Base-by-base conservation (phyloP, 1,140 invertebrate genomes). In the Drosophila obscura region DNA sequence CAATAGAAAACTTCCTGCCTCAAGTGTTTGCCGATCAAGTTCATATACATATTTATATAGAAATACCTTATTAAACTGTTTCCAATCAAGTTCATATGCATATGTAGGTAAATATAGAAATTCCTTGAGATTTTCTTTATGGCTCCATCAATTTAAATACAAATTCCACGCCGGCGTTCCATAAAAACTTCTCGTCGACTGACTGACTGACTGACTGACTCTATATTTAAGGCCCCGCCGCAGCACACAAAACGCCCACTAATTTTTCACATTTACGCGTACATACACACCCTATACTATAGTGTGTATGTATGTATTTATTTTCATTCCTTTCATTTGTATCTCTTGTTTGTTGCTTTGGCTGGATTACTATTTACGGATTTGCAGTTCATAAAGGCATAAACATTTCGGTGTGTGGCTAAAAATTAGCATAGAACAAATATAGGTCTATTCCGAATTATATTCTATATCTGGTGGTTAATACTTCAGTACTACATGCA, bases 401-500 rank as follows among this genome's bases (percentile, higher is more conserved):
- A 69, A 69, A 69, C 66, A 69, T 57, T 69, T 69, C 66, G 68
- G 66, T 68, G 68, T 15, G 31, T 68, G 48, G 63, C 63, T n/a
- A 57, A 44, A 69, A 51, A 69, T 69, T 69, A 57, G 66, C 66
- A 69, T 69, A 69, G 49, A 43, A 69, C 66, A 58, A 69, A 69
- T 69, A 58, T 69, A 69, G 51, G 41, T 48, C 28, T 69, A 58
- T 69, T 69, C 31, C 62, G 67, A 56, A 46, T 66, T 68, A 61
- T 69, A 46, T 66, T 68, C 65, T 69, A 58, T 69, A 69, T 69
- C 66, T 57, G 35, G 8, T 39, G 66, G 66, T 69, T 69, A 69
- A 69, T 69, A 69, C 64, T 69, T 64, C 66, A 69, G 66, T 50
- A 35, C 66, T 58, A 44, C 66, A 69, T 69, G 66, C 66, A 68